These are phyloP conservation scores for Alethe castanea DNA, from an alignment of 2,113 vertebrate species.

Conservation along the genomic window DNA sequence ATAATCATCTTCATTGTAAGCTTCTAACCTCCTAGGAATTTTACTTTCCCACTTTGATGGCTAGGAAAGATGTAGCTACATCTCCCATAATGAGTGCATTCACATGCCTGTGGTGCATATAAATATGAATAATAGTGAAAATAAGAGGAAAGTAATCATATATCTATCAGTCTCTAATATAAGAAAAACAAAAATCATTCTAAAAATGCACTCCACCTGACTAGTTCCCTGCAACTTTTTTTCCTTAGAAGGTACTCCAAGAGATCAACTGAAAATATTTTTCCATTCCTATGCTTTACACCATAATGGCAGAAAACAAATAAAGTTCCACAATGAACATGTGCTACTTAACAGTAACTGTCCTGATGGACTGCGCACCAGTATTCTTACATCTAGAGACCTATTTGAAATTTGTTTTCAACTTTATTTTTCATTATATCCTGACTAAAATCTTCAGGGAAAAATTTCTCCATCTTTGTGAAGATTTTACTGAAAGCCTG, in stretches of 20 bases:
- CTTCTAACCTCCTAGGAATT: background rate
- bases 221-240: background rate
- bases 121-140: background rate
- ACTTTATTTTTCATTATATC: slow-evolving; percentile 9
- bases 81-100: background rate
- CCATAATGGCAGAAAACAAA: background rate
- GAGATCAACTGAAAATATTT: background rate
- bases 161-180: background rate
- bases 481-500: background rate
- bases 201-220: background rate
- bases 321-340: background rate
- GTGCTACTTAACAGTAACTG: background rate
- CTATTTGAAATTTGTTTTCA: background rate
- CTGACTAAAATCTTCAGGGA: background rate
- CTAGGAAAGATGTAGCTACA: background rate
- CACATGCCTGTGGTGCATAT: background rate
- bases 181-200: background rate
- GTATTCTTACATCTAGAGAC: background rate
- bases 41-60: background rate
- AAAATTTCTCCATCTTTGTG: background rate
- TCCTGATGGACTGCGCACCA: background rate
- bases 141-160: background rate
- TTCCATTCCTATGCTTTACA: background rate
- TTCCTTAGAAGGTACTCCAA: background rate
- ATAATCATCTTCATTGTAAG: background rate